Evolutionary conservation across 1,140 invertebrate species (phyloP).

Genomic region (Drosophila repletoides): DNA sequence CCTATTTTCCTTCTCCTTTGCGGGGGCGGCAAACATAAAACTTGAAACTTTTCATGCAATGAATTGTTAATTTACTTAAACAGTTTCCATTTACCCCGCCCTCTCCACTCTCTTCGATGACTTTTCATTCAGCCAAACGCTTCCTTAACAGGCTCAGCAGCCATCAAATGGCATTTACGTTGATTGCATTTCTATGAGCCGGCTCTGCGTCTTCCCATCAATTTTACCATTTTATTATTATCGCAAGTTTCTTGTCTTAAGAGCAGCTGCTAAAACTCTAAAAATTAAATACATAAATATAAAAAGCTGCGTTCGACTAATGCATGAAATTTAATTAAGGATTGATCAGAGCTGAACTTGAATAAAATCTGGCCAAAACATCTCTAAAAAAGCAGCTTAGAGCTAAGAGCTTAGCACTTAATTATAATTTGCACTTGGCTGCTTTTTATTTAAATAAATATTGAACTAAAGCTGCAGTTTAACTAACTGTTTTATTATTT

Average conservation of each 20-base stretch:
- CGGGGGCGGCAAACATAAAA: constrained; percentile 15
- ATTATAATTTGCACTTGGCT: too few species aligned
- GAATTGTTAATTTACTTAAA: constrained; percentile 77
- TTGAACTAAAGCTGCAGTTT: too few species aligned
- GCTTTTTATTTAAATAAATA: too few species aligned
- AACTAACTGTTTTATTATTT: too few species aligned
- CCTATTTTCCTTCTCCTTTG: neutral
- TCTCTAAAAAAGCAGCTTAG: too few species aligned
- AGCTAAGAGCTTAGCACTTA: too few species aligned
- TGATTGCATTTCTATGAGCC: constrained; percentile 42
- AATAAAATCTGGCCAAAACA: too few species aligned
- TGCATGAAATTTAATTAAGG: too few species aligned
- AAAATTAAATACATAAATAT: too few species aligned
- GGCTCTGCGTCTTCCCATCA: constrained; percentile 7
- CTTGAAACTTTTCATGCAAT: constrained; percentile 62
- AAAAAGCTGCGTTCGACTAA: too few species aligned
- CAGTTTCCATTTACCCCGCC: constrained; percentile 33
- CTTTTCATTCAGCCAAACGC: constrained; percentile 7
- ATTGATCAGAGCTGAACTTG: too few species aligned
- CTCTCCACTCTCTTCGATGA: constrained; percentile 15
- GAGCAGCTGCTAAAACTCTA: neutral
- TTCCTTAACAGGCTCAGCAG: constrained; percentile 29
- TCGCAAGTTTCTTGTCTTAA: constrained; percentile 5
- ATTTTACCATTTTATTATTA: constrained; percentile 10
- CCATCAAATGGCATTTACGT: constrained; percentile 39